Conservation (phyloP, 2,888 invertebrate species). For the Gastracanthus pulcherrimus region DNA sequence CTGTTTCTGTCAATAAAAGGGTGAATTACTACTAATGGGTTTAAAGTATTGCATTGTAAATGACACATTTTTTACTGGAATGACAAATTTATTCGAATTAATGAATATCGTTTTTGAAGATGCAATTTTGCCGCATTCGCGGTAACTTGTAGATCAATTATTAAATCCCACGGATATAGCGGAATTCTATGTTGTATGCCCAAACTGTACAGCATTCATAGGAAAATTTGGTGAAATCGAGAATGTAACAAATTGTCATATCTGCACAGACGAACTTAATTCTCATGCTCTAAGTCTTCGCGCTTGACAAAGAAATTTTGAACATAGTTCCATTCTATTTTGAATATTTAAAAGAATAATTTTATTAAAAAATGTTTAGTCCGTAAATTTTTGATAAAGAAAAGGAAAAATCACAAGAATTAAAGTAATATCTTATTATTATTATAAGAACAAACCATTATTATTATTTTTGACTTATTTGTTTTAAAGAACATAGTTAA, state of each 20-base stretch:
- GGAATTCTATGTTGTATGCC: conserved; percentile 26
- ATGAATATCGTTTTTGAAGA: conserved; percentile 22
- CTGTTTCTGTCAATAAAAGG: not conserved
- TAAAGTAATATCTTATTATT: too few relatives aligned
- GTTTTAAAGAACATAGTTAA: too few relatives aligned
- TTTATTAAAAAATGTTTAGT: too few relatives aligned
- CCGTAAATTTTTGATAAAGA: too few relatives aligned
- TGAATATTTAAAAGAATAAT: too few relatives aligned
- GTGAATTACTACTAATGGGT: conserved; percentile 28
- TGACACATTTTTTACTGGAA: conserved; percentile 2
- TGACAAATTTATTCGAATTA: conserved; percentile 22
- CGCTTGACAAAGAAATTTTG: too few relatives aligned
- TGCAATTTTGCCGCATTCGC: conserved; percentile 9
- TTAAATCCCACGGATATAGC: not conserved
- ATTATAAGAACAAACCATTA: too few relatives aligned
- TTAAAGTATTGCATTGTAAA: conserved; percentile 9
- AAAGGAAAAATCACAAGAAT: too few relatives aligned
- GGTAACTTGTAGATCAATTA: not conserved
- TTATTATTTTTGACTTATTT: too few relatives aligned
- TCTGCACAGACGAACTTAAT: not conserved
- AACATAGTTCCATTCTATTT: too few relatives aligned
- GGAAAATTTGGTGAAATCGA: conserved; percentile 1
- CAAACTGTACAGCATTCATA: not conserved
- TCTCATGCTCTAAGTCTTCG: too few relatives aligned
- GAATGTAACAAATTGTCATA: not conserved